phyloP scores from a whole-genome alignment of 2,888 invertebrate genomes.

The Colletes collaris region DNA sequence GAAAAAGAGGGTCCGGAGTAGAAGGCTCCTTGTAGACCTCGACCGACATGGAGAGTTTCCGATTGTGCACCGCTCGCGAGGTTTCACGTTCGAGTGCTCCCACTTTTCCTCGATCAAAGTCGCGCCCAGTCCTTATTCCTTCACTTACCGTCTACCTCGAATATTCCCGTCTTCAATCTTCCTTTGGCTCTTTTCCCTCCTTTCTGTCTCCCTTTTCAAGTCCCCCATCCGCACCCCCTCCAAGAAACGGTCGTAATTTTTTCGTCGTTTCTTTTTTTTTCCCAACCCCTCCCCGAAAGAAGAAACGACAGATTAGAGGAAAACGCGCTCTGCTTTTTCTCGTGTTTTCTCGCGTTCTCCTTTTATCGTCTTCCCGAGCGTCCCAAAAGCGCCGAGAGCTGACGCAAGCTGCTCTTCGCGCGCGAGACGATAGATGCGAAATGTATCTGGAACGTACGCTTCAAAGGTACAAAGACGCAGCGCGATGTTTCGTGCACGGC shows the following conservation, averaged over 20 bases:
- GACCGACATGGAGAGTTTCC: slow-evolving; percentile 77
- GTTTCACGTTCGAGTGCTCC: slow-evolving; percentile 78
- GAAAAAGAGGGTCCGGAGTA: slow-evolving; percentile 45
- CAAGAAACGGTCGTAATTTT: slow-evolving; percentile 18
- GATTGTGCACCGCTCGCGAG: slow-evolving; percentile 74
- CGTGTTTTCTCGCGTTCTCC: neutral
- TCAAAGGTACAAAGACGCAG: slow-evolving; percentile 27
- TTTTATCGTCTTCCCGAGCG: slow-evolving; percentile 6
- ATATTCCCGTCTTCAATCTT: slow-evolving; percentile 35
- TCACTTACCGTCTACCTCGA: slow-evolving; percentile 44
- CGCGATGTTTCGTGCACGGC: neutral
- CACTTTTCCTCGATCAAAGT: slow-evolving; percentile 77
- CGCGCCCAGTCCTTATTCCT: slow-evolving; percentile 60
- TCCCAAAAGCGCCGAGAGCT: neutral
- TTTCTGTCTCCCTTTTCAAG: slow-evolving; percentile 10
- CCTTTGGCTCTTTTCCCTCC: slow-evolving; percentile 41
- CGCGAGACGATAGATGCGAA: neutral
- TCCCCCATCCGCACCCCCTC: neutral
- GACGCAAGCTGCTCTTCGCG: neutral
- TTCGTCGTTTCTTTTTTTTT: slow-evolving; percentile 11
- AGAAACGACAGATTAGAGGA: slow-evolving; percentile 44
- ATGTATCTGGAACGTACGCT: neutral
- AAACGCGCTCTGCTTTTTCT: slow-evolving; percentile 9
- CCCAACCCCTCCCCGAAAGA: neutral
- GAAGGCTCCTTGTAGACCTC: slow-evolving; percentile 52